These are phyloP conservation scores for Poeciliopsis gracilis DNA, from an alignment of 2,797 vertebrate species.

Conservation along the genomic window DNA sequence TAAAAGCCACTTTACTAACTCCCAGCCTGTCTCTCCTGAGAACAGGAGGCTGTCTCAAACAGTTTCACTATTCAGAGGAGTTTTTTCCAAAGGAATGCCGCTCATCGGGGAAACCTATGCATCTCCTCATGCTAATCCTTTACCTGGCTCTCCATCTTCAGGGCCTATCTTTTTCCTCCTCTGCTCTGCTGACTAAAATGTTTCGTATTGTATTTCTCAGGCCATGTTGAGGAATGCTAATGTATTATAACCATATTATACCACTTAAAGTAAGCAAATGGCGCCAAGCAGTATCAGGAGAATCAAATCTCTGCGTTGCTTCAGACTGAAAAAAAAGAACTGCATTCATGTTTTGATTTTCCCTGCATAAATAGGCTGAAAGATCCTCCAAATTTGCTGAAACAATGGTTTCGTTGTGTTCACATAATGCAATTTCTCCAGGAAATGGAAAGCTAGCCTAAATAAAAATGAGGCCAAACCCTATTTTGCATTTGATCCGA, in stretches of 20 bases:
- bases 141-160: constrained; percentile 60
- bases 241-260: constrained; percentile 77
- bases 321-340: constrained; percentile 37
- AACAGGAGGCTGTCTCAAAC: constrained; percentile 48
- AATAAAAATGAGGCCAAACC: constrained; percentile 61
- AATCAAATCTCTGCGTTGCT: constrained; percentile 64
- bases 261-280: constrained; percentile 60
- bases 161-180: constrained; percentile 13
- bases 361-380: constrained; percentile 49
- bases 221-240: constrained; percentile 73
- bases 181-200: constrained; percentile 40
- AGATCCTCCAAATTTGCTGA: constrained; percentile 47
- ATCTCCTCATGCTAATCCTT: constrained; percentile 52
- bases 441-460: constrained; percentile 53
- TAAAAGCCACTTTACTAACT: constrained; percentile 76
- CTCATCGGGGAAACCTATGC: constrained; percentile 37
- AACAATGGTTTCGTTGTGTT: constrained; percentile 70
- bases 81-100: constrained; percentile 57
- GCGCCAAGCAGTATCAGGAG: constrained; percentile 72
- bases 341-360: constrained; percentile 44
- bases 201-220: constrained; percentile 75
- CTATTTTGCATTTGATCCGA: constrained; percentile 48
- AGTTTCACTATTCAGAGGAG: constrained; percentile 43
- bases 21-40: constrained; percentile 57
- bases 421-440: constrained; percentile 61